Percentiles rank a stretch among this genome's conserved stretches.
phyloP scores from a whole-genome alignment of 2,797 vertebrate genomes.

The Xiphophorus birchmanni region DNA sequence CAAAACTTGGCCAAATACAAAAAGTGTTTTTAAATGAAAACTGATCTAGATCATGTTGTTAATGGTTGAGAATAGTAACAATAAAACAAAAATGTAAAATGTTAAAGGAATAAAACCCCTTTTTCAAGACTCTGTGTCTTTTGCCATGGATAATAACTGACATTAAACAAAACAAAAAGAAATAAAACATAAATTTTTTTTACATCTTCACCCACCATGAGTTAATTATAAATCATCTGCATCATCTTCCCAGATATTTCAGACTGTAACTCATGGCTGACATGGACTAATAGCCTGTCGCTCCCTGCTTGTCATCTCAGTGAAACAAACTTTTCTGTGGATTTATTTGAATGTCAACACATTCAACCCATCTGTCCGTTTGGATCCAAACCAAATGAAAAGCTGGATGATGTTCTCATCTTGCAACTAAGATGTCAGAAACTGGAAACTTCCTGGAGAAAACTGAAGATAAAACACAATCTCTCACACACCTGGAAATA shows the following conservation, averaged over 20 bases:
- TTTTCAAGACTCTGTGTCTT: neutral
- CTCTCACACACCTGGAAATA: neutral
- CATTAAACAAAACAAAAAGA: neutral
- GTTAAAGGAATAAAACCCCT: neutral
- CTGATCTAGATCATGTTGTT: no score
- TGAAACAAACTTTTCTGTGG: constrained; percentile 30
- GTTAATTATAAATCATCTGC: neutral
- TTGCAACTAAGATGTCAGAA: constrained; percentile 39
- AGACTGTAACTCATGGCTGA: constrained; percentile 12
- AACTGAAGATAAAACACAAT: neutral
- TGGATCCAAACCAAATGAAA: constrained; percentile 20
- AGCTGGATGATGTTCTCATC: constrained; percentile 38
- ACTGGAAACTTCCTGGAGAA: constrained; percentile 9
- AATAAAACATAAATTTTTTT: neutral
- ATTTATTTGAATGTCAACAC: constrained; percentile 41
- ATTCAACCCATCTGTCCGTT: constrained; percentile 31
- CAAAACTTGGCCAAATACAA: no score
- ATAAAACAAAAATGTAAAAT: neutral
- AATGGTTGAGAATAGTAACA: no score
- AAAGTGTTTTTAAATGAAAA: no score
- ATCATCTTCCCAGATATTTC: neutral
- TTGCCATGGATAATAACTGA: neutral
- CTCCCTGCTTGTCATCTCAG: constrained; percentile 13
- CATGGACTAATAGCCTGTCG: constrained; percentile 24
- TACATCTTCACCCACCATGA: neutral